Evolutionary conservation across 2,797 vertebrate species (phyloP), one percentile per base, ranked within the genome.

Genomic region (Bufotes viridis): DNA sequence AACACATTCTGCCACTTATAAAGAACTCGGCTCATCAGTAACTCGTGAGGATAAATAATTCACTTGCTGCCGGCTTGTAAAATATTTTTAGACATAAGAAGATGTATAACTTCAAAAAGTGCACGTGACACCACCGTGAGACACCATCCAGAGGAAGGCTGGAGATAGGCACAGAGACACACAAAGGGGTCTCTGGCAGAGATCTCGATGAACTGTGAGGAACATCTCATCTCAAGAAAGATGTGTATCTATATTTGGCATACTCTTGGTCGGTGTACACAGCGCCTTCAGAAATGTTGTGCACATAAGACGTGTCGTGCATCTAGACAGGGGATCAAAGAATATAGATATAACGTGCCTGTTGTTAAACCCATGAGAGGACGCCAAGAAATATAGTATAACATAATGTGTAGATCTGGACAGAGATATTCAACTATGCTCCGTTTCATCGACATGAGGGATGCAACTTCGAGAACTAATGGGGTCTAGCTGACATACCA

Each of bases 11-110:
- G 83, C 88, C 79, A 86, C 88, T 89, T 89, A 89, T 85, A 65
- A 82, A 82, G 81, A 49, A 67, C 57, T 86, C 79, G 76, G 84
- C 83, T 89, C 88, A 89, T 86, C 88, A 89, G 83, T 89, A 86
- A 86, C 88, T 86, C 24, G 60, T 69, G 84, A 81, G 69, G 79
- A 89, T 89, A 89, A 89, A 89, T 89, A 89, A 89, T 89, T 89
- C 88, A 89, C 78, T 86, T 29, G 78, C 88, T 89, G 84, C 84
- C 83, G 78, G 78, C 88, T 76, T 89, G 81, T 88, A 89, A 86
- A 89, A 89, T 89, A 89, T 89, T 89, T 89, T 86, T 86, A 89
- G 88, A 89, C 70, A 89, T 78, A 65, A 86, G 83, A 88, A 88
- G 87, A 89, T 85, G 83, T 89, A 86, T 81, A 89, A 81, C 84